Conservation (phyloP, 2,797 vertebrate genomes). For the Bufotes viridis region DNA sequence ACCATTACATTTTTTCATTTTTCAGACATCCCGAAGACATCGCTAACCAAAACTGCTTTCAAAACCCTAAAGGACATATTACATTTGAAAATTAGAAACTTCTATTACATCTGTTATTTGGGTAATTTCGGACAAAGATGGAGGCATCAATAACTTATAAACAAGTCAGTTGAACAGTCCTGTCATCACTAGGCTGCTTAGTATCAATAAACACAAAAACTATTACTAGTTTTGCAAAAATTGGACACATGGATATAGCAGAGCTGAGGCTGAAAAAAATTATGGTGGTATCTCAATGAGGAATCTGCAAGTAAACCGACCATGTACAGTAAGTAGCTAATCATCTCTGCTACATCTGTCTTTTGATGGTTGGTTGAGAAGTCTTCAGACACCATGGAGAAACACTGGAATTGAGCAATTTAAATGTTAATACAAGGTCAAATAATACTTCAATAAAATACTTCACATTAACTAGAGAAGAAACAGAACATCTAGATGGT, state of each 20-base stretch:
- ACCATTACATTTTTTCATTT: constrained; percentile 17
- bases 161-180: background rate
- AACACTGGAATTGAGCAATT: background rate
- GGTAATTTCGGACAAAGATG: background rate
- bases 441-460: too few species aligned
- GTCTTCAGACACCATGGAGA: background rate
- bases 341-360: background rate
- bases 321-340: background rate
- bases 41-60: constrained; percentile 21
- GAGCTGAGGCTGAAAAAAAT: background rate
- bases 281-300: background rate
- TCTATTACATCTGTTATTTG: constrained; percentile 24
- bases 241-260: background rate
- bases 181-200: background rate
- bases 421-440: background rate
- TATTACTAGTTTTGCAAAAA: background rate
- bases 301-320: background rate
- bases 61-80: background rate
- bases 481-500: too few species aligned
- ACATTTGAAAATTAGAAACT: constrained; percentile 16
- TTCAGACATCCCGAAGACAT: constrained; percentile 37
- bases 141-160: background rate
- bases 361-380: background rate
- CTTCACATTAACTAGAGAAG: too few species aligned
- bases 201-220: background rate